phyloP scores from a whole-genome alignment of 1,140 invertebrate species.

The Brachionus sp. region DNA sequence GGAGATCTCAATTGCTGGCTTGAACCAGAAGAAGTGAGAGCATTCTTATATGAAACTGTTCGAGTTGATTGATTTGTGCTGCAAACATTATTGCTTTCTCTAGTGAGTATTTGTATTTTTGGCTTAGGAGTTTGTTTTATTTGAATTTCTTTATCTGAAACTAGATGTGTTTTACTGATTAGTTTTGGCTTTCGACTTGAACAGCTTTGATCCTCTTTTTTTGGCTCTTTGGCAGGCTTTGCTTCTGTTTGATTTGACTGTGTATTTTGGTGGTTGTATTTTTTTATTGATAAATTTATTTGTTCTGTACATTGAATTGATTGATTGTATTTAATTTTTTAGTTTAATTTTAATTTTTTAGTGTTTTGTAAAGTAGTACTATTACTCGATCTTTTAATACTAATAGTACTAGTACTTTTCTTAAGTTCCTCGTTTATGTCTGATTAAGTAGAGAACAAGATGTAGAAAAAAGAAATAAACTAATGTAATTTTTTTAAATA shows the following conservation, averaged over 20 bases:
- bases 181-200: neutral
- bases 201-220: neutral
- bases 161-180: neutral
- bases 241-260: neutral
- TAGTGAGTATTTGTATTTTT: conserved; percentile 13
- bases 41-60: neutral
- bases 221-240: neutral
- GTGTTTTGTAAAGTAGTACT: neutral
- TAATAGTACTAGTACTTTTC: neutral
- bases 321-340: conserved; percentile 11
- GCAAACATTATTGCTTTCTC: neutral
- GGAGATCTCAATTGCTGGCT: neutral
- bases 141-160: neutral
- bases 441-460: neutral
- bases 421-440: conserved; percentile 6
- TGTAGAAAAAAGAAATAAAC: neutral
- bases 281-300: neutral
- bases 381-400: neutral
- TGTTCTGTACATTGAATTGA: conserved; percentile 9
- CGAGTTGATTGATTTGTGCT: neutral
- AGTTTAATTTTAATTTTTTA: conserved; percentile 42
- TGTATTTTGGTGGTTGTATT: neutral
- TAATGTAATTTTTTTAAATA: no score
- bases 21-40: neutral
- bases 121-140: neutral